Conservation (phyloP, 2,888 invertebrate species). For the Dascillus cervinus region DNA sequence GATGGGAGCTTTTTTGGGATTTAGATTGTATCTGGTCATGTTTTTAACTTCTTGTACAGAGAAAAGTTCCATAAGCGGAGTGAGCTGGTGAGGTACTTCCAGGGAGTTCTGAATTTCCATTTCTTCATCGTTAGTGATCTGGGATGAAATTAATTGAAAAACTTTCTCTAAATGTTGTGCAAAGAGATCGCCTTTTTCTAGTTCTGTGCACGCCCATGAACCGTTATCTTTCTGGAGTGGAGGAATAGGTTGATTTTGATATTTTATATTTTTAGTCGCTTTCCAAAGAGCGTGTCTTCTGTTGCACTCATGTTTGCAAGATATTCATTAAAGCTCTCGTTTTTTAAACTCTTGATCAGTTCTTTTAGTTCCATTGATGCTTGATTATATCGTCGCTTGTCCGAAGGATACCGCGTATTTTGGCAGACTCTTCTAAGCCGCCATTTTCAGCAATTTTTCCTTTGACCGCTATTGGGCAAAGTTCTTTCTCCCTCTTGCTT, state of each 20-base stretch:
- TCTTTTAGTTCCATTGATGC: conserved; percentile 1
- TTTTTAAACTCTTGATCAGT: neutral
- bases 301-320: conserved; percentile 1
- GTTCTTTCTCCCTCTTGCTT: conserved; percentile 1
- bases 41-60: too few relatives aligned
- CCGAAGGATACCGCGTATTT: conserved; percentile 1
- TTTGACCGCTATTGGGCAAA: conserved; percentile 2
- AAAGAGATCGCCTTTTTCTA: conserved; percentile 1
- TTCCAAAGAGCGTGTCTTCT: conserved; percentile 1
- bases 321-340: conserved; percentile 1
- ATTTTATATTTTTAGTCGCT: conserved; percentile 2
- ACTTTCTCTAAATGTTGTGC: too few relatives aligned
- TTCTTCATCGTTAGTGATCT: too few relatives aligned
- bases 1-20: too few relatives aligned
- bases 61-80: too few relatives aligned
- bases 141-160: too few relatives aligned
- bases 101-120: too few relatives aligned
- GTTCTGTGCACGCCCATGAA: conserved; percentile 1
- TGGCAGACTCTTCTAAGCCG: conserved; percentile 1
- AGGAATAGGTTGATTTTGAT: too few relatives aligned
- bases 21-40: too few relatives aligned
- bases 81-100: too few relatives aligned
- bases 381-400: conserved; percentile 3
- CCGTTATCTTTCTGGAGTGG: neutral
- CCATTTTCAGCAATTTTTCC: conserved; percentile 4